Evolutionary conservation across 2,113 vertebrate species (phyloP), one percentile per base, ranked within the genome.

Genomic region (Chaetodon auriga): DNA sequence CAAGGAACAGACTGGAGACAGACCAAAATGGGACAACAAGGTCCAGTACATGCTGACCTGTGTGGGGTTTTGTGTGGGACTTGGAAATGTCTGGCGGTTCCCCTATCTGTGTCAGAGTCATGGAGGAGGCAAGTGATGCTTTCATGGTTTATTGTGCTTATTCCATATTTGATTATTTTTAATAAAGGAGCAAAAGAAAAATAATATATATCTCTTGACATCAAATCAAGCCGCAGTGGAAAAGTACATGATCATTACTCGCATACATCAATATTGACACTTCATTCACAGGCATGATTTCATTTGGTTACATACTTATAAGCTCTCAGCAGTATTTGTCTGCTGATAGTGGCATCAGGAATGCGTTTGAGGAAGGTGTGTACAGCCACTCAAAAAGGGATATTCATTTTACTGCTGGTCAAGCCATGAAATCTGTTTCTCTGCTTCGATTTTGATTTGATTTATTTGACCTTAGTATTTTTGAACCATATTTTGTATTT

Each of bases 21-120:
- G 97, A 90, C 97, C 97, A 19, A 95, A 97, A 93, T 98, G 97
- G 97, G 97, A 98, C 88, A 98, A 97, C 95, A 99, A 98, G 87
- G 77, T 96, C 0, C 97, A 98, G 89, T 98, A 97, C 73, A 97
- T 97, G 97, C 92, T 99, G 90, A 98, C 96, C 0, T 98, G 97
- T 1, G 89, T 98, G 84, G 97, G 97, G 55, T 97, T 99, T 90
- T 98, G 97, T 58, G 97, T 98, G 80, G 97, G 97, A 21, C 95
- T 97, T 5, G 96, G 96, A 89, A 97, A 98, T 0, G 97, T 99
- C 72, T 99, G 97, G 97, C 92, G 96, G 21, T 98, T 99, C 88
- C 97, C 97, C 0, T 97, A 97, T 92, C 95, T 98, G 74, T 98
- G 97, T 81, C 97, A 99, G 95, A 98, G 96, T 90, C 97, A 98